Evolutionary conservation across 2,888 invertebrate genomes (phyloP), one percentile per base, ranked within the genome.

Genomic region (Atrina japonica): DNA sequence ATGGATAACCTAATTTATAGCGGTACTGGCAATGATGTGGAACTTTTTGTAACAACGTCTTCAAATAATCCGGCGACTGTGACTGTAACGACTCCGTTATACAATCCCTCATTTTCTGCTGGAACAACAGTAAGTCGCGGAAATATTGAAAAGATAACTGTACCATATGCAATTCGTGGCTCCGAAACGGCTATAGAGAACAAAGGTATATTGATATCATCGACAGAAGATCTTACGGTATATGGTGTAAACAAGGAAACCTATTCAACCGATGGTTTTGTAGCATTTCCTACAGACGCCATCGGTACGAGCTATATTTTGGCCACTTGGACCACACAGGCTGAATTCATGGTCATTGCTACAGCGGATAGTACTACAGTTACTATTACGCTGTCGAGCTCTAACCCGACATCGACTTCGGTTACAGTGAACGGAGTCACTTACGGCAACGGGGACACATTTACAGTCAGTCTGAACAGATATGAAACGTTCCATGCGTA

Each of bases 191-290:
- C 53, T 9, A 23, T 64, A 29, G 67, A 69, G 2, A 68, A 66
- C 47, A 72, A 76, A 56, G 83, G 68, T 3, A 50, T 83, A 1
- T 49, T 66, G 3, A 67, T 83, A 2, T 43, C 43, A 23, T 70
- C 83, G 16, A 70, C 77, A 1, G 66, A 78, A 23, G 80, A 78
- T 21, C 65, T 83, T 1, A 75, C 79, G 1, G 81, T 83, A 1
- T 82, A 77, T 52, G 58, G 73, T n/a, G 81, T 81, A 3, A 83
- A 82, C 66, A 78, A 77, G 43, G 78, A 82, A 58, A 63, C 25
- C 14, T 77, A 66, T 23, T 83, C 84, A 1, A 80, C 81, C 2
- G 84, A 84, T 60, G 84, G 78, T 2, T 83, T 77, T 67, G 61
- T 80, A 1, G 80, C 82, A 18, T 74, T 81, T 23, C 83, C 84